Conservation (phyloP, 2,888 invertebrate species). For the Scaptomyza flava region DNA sequence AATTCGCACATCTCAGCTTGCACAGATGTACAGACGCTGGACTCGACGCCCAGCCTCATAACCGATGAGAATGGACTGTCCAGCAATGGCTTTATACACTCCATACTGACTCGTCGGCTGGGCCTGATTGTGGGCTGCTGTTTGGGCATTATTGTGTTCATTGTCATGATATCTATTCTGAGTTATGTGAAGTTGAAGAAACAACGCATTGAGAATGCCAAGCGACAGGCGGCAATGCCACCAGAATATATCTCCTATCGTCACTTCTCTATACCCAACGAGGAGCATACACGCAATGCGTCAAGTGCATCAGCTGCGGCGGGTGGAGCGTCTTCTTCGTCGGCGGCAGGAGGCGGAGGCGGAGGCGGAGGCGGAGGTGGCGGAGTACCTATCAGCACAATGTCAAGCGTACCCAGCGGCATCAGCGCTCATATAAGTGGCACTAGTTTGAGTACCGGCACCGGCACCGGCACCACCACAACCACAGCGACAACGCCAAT, state of each 20-base stretch:
- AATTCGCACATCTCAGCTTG: slow-evolving; percentile 91
- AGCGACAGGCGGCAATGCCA: slow-evolving; percentile 89
- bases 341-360: not conserved
- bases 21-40: slow-evolving; percentile 90
- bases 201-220: slow-evolving; percentile 89
- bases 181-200: slow-evolving; percentile 94
- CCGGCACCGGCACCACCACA: slow-evolving; percentile 80
- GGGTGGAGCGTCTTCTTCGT: not conserved
- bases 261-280: slow-evolving; percentile 89
- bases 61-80: slow-evolving; percentile 86
- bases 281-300: slow-evolving; percentile 84
- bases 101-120: slow-evolving; percentile 91
- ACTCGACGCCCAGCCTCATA: slow-evolving; percentile 88
- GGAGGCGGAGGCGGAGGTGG: no score
- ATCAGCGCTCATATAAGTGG: slow-evolving; percentile 84
- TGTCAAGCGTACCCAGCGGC: slow-evolving; percentile 82
- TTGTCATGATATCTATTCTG: slow-evolving; percentile 92
- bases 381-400: slow-evolving; percentile 10
- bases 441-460: slow-evolving; percentile 81
- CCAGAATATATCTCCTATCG: slow-evolving; percentile 93
- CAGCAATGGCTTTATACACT: slow-evolving; percentile 89
- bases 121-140: slow-evolving; percentile 94
- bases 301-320: slow-evolving; percentile 48
- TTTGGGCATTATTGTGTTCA: slow-evolving; percentile 93
- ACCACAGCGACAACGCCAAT: slow-evolving; percentile 78